Percentiles rank a stretch among this genome's conserved stretches.
phyloP scores from a whole-genome alignment of 2,888 invertebrate species.

The Hypena proboscidalis region DNA sequence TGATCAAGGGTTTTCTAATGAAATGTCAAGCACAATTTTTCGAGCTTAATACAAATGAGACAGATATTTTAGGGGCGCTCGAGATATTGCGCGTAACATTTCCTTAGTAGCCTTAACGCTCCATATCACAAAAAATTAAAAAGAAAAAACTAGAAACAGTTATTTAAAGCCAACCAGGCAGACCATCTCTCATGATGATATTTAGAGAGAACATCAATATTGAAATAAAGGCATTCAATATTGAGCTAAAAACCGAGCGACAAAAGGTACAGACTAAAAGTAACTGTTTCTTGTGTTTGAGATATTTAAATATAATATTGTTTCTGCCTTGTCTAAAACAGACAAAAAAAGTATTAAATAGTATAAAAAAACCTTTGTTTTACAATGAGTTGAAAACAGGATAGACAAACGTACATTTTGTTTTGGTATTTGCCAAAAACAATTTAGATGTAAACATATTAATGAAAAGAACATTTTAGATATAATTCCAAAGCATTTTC shows the following conservation, averaged over 20 bases:
- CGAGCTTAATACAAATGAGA: slow-evolving; percentile 15
- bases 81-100: slow-evolving; percentile 20
- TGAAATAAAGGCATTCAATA: no score
- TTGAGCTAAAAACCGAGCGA: no score
- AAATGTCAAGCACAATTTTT: slow-evolving; percentile 21
- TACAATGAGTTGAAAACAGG: not conserved
- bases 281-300: not conserved
- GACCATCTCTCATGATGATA: no score
- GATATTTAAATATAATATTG: not conserved
- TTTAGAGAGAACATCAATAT: no score
- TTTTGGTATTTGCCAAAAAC: not conserved
- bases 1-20: slow-evolving; percentile 14
- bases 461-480: no score
- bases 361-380: not conserved
- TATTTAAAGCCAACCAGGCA: no score
- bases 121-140: slow-evolving; percentile 10
- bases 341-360: no score
- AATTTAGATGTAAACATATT: no score
- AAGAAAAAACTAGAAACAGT: no score
- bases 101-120: slow-evolving; percentile 8
- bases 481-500: no score
- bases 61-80: slow-evolving; percentile 7
- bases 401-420: not conserved
- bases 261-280: no score
- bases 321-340: not conserved